Evolutionary conservation across 2,888 invertebrate species (phyloP), one percentile per base, ranked within the genome.

Genomic region (Euzophera pinguis): DNA sequence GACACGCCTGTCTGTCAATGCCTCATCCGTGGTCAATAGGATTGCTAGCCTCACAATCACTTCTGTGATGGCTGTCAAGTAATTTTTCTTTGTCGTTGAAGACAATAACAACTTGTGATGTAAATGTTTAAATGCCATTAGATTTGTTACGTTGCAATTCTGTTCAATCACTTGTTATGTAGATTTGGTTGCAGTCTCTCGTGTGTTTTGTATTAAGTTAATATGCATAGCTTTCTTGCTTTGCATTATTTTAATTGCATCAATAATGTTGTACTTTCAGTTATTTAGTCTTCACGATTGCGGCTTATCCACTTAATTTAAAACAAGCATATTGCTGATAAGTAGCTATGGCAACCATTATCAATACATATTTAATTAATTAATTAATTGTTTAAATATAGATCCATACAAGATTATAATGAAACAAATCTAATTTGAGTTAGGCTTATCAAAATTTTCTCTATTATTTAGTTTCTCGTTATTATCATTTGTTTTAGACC

Each of bases 41-140:
- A 41, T 45, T 32, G 29, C 45, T 13, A 32, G 29, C 10, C 37
- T 37, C 27, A 45, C 45, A 45, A 45, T 45, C 45, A 32, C n/a
- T 9, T 29, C 32, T 12, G 45, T 13, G 45, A 45, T 45, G 45
- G 45, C 29, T 45, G 45, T 45, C 45, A 45, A 45, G 45, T 45
- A 45, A 45, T 61, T 66, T 65, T 64, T 68, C 58, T 56, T 17
- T 45, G 45, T 45, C 32, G 45, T 29, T 53, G 34, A 35, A 53
- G 45, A 68, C 64, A 69, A 67, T 58, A 52, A 42, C 16, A 17
- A 37, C 38, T 66, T 67, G 64, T 64, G 50, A 69, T 69, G 69
- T 56, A 62, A 68, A 69, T 70, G 60, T 57, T 60, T 49, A 50
- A 64, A 67, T 62, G 70, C 62, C 70, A 70, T 69, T 67, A 69